Conservation (phyloP, 2,888 invertebrate genomes). For the Leptinotarsa rubiginosa region DNA sequence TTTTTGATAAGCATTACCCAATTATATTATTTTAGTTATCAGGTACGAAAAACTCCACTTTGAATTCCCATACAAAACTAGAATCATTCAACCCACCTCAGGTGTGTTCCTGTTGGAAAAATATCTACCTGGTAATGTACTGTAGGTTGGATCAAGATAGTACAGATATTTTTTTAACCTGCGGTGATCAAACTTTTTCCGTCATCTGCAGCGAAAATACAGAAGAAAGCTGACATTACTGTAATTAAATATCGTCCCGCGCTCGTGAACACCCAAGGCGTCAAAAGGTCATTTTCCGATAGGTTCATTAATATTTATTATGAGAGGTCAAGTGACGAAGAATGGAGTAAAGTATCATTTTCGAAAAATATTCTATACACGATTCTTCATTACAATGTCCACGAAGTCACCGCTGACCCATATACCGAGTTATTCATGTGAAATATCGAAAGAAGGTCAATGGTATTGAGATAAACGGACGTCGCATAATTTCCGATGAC, state of each 20-base stretch:
- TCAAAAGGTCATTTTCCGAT: conserved; percentile 36
- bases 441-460: conserved; percentile 15
- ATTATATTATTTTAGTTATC: no score
- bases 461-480: not conserved
- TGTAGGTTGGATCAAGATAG: conserved; percentile 1
- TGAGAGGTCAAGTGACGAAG: conserved; percentile 35
- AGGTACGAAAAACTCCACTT: no score
- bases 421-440: conserved; percentile 23
- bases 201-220: conserved; percentile 25
- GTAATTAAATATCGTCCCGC: conserved; percentile 35
- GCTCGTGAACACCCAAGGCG: conserved; percentile 40
- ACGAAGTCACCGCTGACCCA: conserved; percentile 41
- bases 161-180: conserved; percentile 5
- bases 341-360: conserved; percentile 28
- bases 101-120: not conserved
- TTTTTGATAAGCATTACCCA: no score
- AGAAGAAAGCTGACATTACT: conserved; percentile 33
- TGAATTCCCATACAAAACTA: no score
- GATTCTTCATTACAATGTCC: conserved; percentile 33
- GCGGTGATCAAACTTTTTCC: not conserved
- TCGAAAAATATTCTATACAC: conserved; percentile 36
- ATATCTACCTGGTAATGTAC: not conserved
- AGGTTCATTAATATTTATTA: conserved; percentile 41
- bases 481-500: conserved; percentile 12
- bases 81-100: not conserved